phyloP scores from a whole-genome alignment of 2,797 vertebrate genomes.

The Acanthornis magna region DNA sequence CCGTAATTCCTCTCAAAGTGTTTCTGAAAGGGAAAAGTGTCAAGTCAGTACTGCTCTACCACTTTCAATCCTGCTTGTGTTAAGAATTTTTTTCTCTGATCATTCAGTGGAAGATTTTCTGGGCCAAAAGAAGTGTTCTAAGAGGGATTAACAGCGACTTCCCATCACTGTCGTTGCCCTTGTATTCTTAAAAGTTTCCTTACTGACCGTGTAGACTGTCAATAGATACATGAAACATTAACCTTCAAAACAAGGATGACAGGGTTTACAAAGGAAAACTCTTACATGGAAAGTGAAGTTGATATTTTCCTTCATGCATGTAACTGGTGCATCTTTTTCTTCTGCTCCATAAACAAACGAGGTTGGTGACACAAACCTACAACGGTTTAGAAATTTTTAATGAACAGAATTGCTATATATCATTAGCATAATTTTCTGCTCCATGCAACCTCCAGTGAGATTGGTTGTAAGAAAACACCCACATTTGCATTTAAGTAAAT shows the following conservation, averaged over 20 bases:
- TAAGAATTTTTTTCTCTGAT: background rate
- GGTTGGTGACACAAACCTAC: slow-evolving; percentile 82
- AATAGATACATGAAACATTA: background rate
- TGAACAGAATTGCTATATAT: background rate
- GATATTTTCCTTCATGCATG: slow-evolving; percentile 84
- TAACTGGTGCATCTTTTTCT: slow-evolving; percentile 70
- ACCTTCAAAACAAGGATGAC: background rate
- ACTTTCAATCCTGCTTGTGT: background rate
- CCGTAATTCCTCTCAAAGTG: background rate
- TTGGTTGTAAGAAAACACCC: background rate
- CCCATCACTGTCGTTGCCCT: background rate
- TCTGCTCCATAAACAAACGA: slow-evolving; percentile 84
- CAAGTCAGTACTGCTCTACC: background rate
- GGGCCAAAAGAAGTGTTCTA: background rate
- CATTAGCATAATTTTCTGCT: background rate
- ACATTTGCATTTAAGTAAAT: background rate
- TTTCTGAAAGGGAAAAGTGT: background rate
- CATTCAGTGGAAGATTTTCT: background rate
- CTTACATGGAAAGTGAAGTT: slow-evolving; percentile 93
- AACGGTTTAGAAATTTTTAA: background rate
- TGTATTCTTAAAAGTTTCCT: background rate
- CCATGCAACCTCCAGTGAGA: background rate
- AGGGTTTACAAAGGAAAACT: background rate
- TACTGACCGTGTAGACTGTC: background rate
- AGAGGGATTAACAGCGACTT: background rate